Base-by-base conservation (phyloP, 1,140 invertebrate species). In the Apis laboriosa region DNA sequence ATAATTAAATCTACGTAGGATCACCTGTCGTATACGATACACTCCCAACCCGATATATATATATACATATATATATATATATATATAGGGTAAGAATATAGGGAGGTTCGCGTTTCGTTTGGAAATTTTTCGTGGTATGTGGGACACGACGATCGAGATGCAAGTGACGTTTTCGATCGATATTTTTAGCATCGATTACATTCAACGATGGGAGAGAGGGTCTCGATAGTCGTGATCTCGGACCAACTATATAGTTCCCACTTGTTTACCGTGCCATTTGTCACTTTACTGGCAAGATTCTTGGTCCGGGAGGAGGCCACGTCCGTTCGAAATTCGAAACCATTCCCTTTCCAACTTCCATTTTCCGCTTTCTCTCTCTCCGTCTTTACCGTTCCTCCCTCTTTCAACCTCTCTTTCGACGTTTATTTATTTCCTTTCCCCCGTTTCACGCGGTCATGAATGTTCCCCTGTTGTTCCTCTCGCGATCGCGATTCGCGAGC, bases 111-210 rank as follows among this genome's bases (percentile, higher is more conserved):
- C 13, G 43, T 51, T 81, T 56, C 55, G 63, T 58, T 76, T 24
- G 63, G 72, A 80, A 55, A 58, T 64, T 74, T 80, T 66, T 76
- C 73, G n/a, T 81, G 80, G 80, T 81, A 81, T 81, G 58, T 76
- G 43, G 80, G 80, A 68, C 80, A 76, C 72, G 43, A 24, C 56
- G 80, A 76, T 81, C 80, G 55, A 76, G 73, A 76, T 56, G 70
- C 77, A 71, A 60, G 70, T 34, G 72, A 81, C 80, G 60, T 68
- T 81, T 68, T 28, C 53, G 80, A 60, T 75, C 53, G 79, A 43
- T 76, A 81, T 81, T 81, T 81, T 81, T 81, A 81, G 80, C 63
- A 68, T 58, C 80, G 55, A 75, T 80, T 67, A 66, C 61, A 80
- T 43, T 75, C 51, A 80, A 56, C 55, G 61, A 75, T 66, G 60